These are phyloP conservation scores for Botia kubotai DNA, from an alignment of 2,797 vertebrate genomes.

Conservation along the genomic window DNA sequence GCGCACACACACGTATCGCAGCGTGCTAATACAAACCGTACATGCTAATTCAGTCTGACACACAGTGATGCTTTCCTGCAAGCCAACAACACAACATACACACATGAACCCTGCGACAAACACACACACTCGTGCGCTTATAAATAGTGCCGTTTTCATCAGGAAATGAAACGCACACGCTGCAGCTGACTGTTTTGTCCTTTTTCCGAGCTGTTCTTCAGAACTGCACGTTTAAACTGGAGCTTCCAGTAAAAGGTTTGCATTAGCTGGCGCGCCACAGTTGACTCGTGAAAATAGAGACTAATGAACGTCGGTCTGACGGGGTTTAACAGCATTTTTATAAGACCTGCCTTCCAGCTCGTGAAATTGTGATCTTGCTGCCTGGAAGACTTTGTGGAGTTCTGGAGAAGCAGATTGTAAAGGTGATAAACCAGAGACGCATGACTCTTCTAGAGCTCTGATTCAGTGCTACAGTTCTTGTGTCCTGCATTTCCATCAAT, in stretches of 20 bases:
- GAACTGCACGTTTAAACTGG: background rate
- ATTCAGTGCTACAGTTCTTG: slow-evolving; percentile 16
- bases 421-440: background rate
- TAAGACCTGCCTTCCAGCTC: background rate
- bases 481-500: slow-evolving; percentile 21
- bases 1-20: background rate
- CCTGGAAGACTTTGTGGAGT: background rate
- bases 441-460: background rate
- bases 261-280: slow-evolving; percentile 43
- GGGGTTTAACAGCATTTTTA: background rate
- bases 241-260: slow-evolving; percentile 47
- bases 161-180: slow-evolving; percentile 47
- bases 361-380: background rate
- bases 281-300: slow-evolving; percentile 55
- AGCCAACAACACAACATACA: background rate
- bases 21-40: slow-evolving; percentile 3
- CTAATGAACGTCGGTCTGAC: slow-evolving; percentile 19
- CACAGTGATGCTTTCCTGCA: slow-evolving; percentile 4
- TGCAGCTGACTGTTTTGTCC: background rate
- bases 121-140: background rate
- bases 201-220: slow-evolving; percentile 2
- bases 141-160: slow-evolving; percentile 33
- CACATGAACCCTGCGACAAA: slow-evolving; percentile 13
- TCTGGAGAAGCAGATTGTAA: background rate
- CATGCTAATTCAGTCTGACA: slow-evolving; percentile 9